Evolutionary conservation across 1,140 invertebrate genomes (phyloP).

Genomic region (Heliconius nattereri): DNA sequence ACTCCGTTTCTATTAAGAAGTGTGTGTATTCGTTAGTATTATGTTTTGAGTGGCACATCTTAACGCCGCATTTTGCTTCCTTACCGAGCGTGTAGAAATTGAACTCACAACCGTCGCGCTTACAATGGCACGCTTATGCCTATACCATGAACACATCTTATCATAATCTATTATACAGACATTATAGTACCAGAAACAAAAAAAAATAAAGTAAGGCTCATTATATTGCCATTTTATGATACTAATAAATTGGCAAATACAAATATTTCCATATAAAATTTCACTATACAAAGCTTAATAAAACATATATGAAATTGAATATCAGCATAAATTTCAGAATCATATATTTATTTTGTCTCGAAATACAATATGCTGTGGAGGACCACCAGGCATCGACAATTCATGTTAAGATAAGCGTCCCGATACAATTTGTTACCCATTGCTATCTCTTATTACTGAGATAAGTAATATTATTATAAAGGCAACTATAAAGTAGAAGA

Average conservation of each 20-base stretch:
- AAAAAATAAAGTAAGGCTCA: not conserved
- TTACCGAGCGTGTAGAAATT: no score
- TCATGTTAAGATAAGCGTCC: constrained; percentile 40
- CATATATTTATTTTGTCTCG: constrained; percentile 21
- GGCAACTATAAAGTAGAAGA: constrained; percentile 44
- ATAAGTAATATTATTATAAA: constrained; percentile 52
- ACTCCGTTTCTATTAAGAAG: no score
- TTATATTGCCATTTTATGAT: not conserved
- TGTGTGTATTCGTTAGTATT: no score
- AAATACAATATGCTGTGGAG: constrained; percentile 37
- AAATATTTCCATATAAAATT: not conserved
- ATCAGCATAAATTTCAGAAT: not conserved
- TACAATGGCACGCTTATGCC: no score
- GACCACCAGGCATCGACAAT: constrained; percentile 40
- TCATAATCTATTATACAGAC: no score
- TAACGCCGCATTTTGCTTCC: no score
- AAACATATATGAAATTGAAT: constrained; percentile 2
- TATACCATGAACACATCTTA: no score
- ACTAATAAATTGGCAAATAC: not conserved
- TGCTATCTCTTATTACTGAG: constrained; percentile 47
- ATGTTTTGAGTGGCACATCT: no score
- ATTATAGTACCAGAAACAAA: not conserved
- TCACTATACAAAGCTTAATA: not conserved
- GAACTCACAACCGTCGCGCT: no score
- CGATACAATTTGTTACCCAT: constrained; percentile 51